Evolutionary conservation across 2,797 vertebrate species (phyloP), one percentile per base, ranked within the genome.

Genomic region (Liasis olivaceus): DNA sequence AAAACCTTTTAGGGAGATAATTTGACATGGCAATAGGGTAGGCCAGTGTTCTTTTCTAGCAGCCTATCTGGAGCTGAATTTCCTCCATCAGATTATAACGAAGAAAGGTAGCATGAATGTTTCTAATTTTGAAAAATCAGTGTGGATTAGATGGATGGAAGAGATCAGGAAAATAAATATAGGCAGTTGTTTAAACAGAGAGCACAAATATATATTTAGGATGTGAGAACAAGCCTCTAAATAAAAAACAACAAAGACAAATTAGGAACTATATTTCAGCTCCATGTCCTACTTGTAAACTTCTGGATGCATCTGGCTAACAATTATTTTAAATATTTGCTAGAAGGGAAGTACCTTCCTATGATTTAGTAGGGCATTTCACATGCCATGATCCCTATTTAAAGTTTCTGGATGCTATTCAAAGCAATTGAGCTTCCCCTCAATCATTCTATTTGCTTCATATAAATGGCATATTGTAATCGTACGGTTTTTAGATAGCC

Each of bases 1-100:
- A 66, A 51, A 90, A 90, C 93, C 85, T 95, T 96, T 91, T 60
- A 64, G 90, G 92, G 4, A 87, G 3, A 86, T 0, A 0, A 64
- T 88, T 66, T 92, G 9, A 17, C 42, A n/a, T 1, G 2, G 42
- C 1, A 0, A 7, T 1, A 1, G 24, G 63, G 51, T 87, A 85
- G 60, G 0, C 0, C 84, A 62, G 77, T 2, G 4, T 84, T 93
- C 59, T 90, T 92, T 62, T 0, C 0, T 90, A 93, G 93, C 66
- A 93, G 85, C 5, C 88, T 0, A 0, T 62, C 64, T 92, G 91
- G 0, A 7, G 56, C 87, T 93, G 2, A 0, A 54, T 93, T 13
- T 0, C 0, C 95, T 93, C 89, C 86, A 24, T 47, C 84, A 92
- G 92, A 87, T 94, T 85, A 58, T 0, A 0, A 60, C 69, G 0